Evolutionary conservation across 2,113 vertebrate species (phyloP).

Genomic region (Ochotona princeps): DNA sequence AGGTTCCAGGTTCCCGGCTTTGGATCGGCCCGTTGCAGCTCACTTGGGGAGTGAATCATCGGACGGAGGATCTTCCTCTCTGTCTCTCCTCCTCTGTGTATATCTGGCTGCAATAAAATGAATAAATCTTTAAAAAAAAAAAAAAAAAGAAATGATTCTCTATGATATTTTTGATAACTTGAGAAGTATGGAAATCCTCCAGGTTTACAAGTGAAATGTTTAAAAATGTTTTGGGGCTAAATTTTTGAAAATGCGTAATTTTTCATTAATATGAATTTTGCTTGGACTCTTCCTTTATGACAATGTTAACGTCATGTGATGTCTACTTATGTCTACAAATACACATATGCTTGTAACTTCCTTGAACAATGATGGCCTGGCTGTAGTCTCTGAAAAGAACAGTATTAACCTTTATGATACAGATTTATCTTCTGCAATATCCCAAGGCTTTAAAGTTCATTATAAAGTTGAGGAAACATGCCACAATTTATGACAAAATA

Average conservation of each 20-base stretch:
- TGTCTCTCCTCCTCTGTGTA: too few species aligned
- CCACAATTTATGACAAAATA: not conserved
- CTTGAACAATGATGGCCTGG: not conserved
- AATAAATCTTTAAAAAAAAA: too few species aligned
- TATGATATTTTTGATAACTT: constrained; percentile 9
- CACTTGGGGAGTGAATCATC: too few species aligned
- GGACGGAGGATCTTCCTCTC: too few species aligned
- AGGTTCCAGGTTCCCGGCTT: too few species aligned
- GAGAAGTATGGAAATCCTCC: not conserved
- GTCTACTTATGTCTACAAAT: not conserved
- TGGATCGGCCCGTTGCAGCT: too few species aligned
- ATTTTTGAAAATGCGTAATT: too few species aligned
- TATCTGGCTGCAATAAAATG: too few species aligned
- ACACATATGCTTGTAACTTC: not conserved
- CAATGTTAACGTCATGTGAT: not conserved
- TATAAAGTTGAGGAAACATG: not conserved
- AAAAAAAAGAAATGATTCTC: not conserved
- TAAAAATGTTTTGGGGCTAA: too few species aligned
- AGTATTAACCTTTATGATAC: not conserved
- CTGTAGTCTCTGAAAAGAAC: not conserved
- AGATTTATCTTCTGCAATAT: not conserved
- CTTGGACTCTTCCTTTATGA: not conserved
- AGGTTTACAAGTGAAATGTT: too few species aligned
- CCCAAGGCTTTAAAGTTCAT: not conserved
- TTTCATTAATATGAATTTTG: too few species aligned